Percentiles rank a stretch among this genome's conserved stretches.
These are phyloP conservation scores for Ditula angustiorana DNA, from an alignment of 2,888 invertebrate genomes.

Conservation along the genomic window DNA sequence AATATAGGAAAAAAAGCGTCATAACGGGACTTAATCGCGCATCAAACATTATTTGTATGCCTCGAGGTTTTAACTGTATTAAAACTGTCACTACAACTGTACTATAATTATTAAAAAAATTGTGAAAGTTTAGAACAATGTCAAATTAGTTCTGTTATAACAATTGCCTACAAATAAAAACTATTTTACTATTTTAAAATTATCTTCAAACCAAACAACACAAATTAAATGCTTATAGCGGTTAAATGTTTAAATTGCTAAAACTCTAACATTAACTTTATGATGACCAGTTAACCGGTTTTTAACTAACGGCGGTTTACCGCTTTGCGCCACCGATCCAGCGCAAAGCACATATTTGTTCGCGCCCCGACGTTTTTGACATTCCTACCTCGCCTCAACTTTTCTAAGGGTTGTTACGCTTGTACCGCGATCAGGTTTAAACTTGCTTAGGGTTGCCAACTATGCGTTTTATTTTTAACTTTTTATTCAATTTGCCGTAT, in stretches of 20 bases:
- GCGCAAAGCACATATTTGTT: slow-evolving; percentile 81
- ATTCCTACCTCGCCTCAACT: slow-evolving; percentile 75
- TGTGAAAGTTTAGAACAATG: no score
- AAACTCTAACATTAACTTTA: background rate
- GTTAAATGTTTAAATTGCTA: no score
- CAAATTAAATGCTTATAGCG: background rate
- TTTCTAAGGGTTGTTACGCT: slow-evolving; percentile 77
- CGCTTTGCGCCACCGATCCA: slow-evolving; percentile 52
- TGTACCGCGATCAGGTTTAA: slow-evolving; percentile 50
- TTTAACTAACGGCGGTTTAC: slow-evolving; percentile 49
- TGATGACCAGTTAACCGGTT: background rate
- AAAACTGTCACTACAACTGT: no score
- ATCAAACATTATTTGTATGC: no score
- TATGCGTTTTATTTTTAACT: background rate
- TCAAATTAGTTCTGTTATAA: no score
- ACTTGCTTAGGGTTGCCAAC: slow-evolving; percentile 45
- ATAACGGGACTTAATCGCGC: no score
- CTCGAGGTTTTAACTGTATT: no score
- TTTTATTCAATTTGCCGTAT: background rate
- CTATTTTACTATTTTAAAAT: no score
- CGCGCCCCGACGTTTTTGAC: slow-evolving; percentile 79
- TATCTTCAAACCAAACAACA: no score
- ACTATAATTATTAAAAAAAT: no score
- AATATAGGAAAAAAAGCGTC: no score
- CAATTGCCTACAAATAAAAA: no score